Percentiles rank a stretch among this genome's conserved stretches.
phyloP scores from a whole-genome alignment of 2,888 invertebrate genomes.

The Habrosyne pyritoides region DNA sequence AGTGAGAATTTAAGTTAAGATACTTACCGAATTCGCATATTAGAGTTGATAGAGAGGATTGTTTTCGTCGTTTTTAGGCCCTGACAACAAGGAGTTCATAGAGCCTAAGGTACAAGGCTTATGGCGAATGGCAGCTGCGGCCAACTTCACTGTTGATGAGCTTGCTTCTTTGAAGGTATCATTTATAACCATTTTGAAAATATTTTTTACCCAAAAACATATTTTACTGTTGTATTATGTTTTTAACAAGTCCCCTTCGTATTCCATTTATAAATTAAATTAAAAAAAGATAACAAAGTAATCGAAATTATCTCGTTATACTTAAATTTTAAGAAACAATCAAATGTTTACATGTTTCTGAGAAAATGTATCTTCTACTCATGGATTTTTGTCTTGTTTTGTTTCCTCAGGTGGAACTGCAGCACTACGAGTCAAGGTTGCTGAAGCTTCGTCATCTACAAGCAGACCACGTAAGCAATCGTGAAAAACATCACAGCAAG shows the following conservation, averaged over 20 bases:
- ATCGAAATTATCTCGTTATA: too few species aligned
- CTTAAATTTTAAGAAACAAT: too few species aligned
- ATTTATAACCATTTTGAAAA: too few species aligned
- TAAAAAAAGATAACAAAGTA: too few species aligned
- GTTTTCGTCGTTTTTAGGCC: slow-evolving; percentile 63
- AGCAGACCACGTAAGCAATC: slow-evolving; percentile 90
- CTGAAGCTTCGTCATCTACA: slow-evolving; percentile 92
- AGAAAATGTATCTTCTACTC: too few species aligned
- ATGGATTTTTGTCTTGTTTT: neutral
- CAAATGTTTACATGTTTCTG: neutral
- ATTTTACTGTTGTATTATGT: too few species aligned
- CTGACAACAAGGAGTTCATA: slow-evolving; percentile 92
- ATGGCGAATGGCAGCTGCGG: slow-evolving; percentile 92
- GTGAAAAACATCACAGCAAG: slow-evolving; percentile 86
- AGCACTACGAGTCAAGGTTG: slow-evolving; percentile 93
- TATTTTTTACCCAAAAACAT: too few species aligned
- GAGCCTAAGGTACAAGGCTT: slow-evolving; percentile 95
- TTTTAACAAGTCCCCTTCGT: too few species aligned
- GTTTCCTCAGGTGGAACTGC: slow-evolving; percentile 89
- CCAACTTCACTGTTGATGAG: slow-evolving; percentile 92
- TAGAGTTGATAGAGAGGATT: slow-evolving; percentile 42
- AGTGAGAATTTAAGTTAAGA: too few species aligned
- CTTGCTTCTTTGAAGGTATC: slow-evolving; percentile 92
- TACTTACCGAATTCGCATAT: too few species aligned
- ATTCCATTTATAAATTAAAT: too few species aligned